A percentile compares a stretch with the other conserved stretches of the same genome.
These are phyloP conservation scores for Mormyrus lacerda DNA, from an alignment of 2,113 vertebrate species.

Conservation along the genomic window DNA sequence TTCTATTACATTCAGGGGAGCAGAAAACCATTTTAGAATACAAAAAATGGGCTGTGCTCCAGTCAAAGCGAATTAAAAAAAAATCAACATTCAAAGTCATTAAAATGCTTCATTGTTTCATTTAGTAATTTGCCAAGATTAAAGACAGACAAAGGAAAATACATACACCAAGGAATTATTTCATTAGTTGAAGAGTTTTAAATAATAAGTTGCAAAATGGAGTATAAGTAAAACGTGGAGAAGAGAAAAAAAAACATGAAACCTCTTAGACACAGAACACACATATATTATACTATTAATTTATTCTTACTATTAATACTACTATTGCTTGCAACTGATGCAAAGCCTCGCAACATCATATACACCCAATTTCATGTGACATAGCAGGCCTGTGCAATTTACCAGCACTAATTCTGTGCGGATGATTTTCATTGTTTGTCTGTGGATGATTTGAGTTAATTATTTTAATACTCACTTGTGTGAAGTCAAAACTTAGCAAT, in stretches of 20 bases:
- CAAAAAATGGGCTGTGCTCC: slow-evolving; percentile 32
- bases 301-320: no score
- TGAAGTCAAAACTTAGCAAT: not conserved
- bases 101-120: slow-evolving; percentile 51
- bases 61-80: slow-evolving; percentile 38
- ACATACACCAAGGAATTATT: slow-evolving; percentile 52
- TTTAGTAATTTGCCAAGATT: slow-evolving; percentile 59
- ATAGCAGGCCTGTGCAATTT: not conserved
- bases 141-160: slow-evolving; percentile 53
- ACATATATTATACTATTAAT: not conserved
- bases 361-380: not conserved
- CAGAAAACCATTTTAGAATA: slow-evolving; percentile 33
- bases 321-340: not conserved
- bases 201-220: slow-evolving; percentile 45
- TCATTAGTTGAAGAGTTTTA: slow-evolving; percentile 51
- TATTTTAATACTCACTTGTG: not conserved
- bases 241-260: not conserved
- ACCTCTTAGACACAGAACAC: not conserved
- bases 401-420: not conserved
- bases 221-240: slow-evolving; percentile 31
- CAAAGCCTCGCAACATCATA: not conserved
- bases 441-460: not conserved
- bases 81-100: slow-evolving; percentile 52
- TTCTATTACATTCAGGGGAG: slow-evolving; percentile 36
- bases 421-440: not conserved